Evolutionary conservation across 1,140 invertebrate species (phyloP), one percentile per base, ranked within the genome.

Genomic region (Drosophila nebulosa): DNA sequence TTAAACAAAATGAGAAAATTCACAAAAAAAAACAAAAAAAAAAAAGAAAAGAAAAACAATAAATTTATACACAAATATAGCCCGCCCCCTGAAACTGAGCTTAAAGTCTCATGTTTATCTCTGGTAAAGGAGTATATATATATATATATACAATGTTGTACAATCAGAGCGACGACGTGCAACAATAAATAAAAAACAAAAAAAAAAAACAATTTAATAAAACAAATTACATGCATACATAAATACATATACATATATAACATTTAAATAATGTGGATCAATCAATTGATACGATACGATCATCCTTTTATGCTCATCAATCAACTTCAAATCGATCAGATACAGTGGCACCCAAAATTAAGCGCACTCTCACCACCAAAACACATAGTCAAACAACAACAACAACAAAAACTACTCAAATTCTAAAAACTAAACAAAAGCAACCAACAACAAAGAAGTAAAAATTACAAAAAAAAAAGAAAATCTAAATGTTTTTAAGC

Each of bases 121-220:
- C 39, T 46, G 18, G 7, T 46, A 46, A 21, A 46, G 39, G 39
- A 46, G 39, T 59, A 74, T 86, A 77, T 77, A 86, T 46, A 74
- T 86, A 46, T 46, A 46, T 21, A 42, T 18, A 42, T 16, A 46
- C 7, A 81, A 74, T 85, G 81, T 85, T 85, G 81, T 86, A 88
- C 83, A 86, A 86, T 81, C 83, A 88, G 39, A 55, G 78, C 83
- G 83, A 86, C 74, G 78, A 88, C 74, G 81, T 85, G 81, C 81
- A 85, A 85, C 79, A 84, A 85, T 84, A 84, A 84, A 78, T n/a
- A 46, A 46, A 9, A 21, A 46, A 10, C 1, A 10, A 9, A 46
- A 36, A 14, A 36, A n/a, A 9, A 36, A 36, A 36, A 36, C 35
- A 36, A 36, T 36, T 36, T 14, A 36, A 36, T n/a, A 36, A 36